phyloP scores from a whole-genome alignment of 30 jellyfish, hydroid and myxozoan genomes.

The Cassiopea andromeda region DNA sequence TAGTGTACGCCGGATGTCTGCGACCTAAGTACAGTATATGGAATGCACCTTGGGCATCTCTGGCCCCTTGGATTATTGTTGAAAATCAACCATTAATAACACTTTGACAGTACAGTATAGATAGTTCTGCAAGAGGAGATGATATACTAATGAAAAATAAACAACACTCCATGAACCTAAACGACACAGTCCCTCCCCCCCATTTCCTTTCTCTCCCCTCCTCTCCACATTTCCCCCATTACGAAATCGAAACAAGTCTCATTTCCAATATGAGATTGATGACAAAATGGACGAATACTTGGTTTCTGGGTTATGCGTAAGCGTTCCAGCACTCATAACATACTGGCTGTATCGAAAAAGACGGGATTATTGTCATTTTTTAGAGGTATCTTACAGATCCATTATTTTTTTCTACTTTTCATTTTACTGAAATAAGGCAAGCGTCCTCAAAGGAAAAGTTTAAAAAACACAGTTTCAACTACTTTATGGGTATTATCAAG shows the following conservation, averaged over 20 bases:
- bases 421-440: too few species aligned
- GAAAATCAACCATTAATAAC: too few species aligned
- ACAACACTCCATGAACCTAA: background rate
- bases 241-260: background rate
- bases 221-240: background rate
- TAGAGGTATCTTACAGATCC: slow-evolving; percentile 28
- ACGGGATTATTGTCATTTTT: slow-evolving; percentile 35
- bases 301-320: slow-evolving; percentile 36
- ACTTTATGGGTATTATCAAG: too few species aligned
- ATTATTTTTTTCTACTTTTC: too few species aligned
- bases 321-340: slow-evolving; percentile 50
- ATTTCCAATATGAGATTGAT: background rate
- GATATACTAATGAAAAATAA: background rate
- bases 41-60: too few species aligned
- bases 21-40: too few species aligned
- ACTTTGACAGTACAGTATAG: too few species aligned
- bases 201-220: background rate
- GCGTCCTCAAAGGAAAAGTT: too few species aligned
- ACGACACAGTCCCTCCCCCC: background rate
- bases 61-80: too few species aligned
- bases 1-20: too few species aligned
- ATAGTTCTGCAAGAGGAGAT: too few species aligned
- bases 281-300: slow-evolving; percentile 45
- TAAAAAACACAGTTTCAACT: too few species aligned
- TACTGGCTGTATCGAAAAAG: slow-evolving; percentile 31